phyloP scores from a whole-genome alignment of 2,797 vertebrate species.

The Gymnoscopelus braueri region DNA sequence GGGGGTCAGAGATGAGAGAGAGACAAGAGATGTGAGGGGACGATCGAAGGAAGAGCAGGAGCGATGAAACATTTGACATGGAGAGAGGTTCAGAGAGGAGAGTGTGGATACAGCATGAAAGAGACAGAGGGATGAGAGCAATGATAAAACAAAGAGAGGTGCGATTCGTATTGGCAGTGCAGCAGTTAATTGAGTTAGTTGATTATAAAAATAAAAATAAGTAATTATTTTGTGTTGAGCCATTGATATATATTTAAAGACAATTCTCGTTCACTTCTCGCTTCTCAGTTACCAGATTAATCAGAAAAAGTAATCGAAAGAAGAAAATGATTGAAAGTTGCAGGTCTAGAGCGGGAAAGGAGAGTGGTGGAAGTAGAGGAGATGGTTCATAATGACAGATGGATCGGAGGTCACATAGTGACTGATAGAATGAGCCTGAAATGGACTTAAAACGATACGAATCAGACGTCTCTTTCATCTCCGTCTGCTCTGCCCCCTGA shows the following conservation, averaged over 20 bases:
- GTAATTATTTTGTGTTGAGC: no score
- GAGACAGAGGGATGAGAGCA: neutral
- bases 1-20: neutral
- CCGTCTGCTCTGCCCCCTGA: neutral
- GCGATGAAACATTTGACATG: neutral
- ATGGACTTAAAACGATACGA: constrained; percentile 27
- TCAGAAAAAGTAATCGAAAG: no score
- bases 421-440: constrained; percentile 37
- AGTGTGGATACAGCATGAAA: neutral
- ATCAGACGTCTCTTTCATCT: constrained; percentile 41
- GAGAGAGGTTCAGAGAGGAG: neutral
- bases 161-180: no score
- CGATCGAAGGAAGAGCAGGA: neutral
- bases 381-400: constrained; percentile 41
- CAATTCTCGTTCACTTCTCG: no score
- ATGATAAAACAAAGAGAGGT: neutral
- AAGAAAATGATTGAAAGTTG: no score
- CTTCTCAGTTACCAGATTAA: no score
- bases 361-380: constrained; percentile 37
- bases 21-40: neutral
- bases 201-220: no score
- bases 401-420: constrained; percentile 38
- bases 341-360: neutral
- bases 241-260: no score
- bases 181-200: no score